Evolutionary conservation across 2,113 vertebrate genomes (phyloP).

Genomic region (Hypocryptadius cinnamomeus): DNA sequence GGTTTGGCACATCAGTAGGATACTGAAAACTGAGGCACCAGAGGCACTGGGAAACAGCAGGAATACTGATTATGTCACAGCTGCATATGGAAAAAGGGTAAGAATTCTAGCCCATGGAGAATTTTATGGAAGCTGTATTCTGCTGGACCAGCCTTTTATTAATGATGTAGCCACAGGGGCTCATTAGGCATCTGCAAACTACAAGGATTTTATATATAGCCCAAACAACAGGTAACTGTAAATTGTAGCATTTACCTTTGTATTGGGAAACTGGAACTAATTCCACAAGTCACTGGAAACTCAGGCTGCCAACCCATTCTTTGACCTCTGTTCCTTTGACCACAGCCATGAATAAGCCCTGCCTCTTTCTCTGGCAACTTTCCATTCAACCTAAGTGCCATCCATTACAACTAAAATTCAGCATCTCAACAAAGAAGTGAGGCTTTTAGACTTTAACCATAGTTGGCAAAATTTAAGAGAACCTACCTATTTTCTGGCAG

Average conservation of each 20-base stretch:
- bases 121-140: not conserved
- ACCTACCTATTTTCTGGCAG: not conserved
- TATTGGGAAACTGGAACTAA: not conserved
- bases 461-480: not conserved
- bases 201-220: not conserved
- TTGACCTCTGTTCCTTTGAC: not conserved
- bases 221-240: not conserved
- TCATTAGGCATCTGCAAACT: conserved; percentile 3
- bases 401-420: not conserved
- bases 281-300: not conserved
- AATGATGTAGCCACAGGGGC: not conserved
- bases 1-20: not conserved
- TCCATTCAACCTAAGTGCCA: not conserved
- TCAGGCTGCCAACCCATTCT: not conserved
- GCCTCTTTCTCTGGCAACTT: not conserved
- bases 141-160: not conserved
- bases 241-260: not conserved
- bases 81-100: not conserved
- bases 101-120: not conserved
- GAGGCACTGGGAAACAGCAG: not conserved
- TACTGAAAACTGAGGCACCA: not conserved
- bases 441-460: not conserved
- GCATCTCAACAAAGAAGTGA: not conserved
- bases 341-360: not conserved
- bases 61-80: conserved; percentile 10